phyloP scores from a whole-genome alignment of 2,113 vertebrate species.

The Nipponia nippon region DNA sequence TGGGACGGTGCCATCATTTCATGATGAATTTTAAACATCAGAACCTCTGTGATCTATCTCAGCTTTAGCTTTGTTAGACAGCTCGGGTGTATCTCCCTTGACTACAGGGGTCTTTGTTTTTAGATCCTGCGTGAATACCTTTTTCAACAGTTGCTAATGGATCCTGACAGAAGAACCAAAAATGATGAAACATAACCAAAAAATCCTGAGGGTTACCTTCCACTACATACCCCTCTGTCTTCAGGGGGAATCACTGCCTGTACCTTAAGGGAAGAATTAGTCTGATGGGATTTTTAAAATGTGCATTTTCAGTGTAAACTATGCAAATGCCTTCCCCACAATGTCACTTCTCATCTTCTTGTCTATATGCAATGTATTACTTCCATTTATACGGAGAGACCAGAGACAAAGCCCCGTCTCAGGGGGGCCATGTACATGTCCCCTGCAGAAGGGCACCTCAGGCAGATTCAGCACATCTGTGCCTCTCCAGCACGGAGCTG shows the following conservation, averaged over 20 bases:
- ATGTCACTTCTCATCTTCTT: slow-evolving; percentile 51
- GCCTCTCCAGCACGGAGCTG: background rate
- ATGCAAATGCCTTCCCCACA: slow-evolving; percentile 44
- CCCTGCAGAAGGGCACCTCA: background rate
- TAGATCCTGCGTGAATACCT: slow-evolving; percentile 31
- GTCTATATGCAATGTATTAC: background rate
- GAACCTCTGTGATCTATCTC: slow-evolving; percentile 55
- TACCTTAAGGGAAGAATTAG: slow-evolving; percentile 52
- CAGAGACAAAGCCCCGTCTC: background rate
- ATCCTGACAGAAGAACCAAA: slow-evolving; percentile 55
- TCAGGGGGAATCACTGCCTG: background rate
- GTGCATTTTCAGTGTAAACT: slow-evolving; percentile 44
- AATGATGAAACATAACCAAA: slow-evolving; percentile 56
- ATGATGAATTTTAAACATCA: slow-evolving; percentile 43
- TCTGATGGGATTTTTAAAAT: slow-evolving; percentile 52
- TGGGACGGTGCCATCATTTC: slow-evolving; percentile 22
- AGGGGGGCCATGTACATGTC: background rate
- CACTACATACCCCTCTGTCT: slow-evolving; percentile 14
- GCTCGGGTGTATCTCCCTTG: background rate
- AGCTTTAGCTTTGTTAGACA: slow-evolving; percentile 45
- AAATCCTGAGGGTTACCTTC: slow-evolving; percentile 54
- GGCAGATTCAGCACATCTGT: rapidly evolving
- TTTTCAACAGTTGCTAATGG: slow-evolving; percentile 27
- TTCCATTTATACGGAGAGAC: background rate
- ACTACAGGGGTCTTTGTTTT: slow-evolving; percentile 47